Evolutionary conservation across 2,888 invertebrate genomes (phyloP).

Genomic region (Diplolepis rosae): DNA sequence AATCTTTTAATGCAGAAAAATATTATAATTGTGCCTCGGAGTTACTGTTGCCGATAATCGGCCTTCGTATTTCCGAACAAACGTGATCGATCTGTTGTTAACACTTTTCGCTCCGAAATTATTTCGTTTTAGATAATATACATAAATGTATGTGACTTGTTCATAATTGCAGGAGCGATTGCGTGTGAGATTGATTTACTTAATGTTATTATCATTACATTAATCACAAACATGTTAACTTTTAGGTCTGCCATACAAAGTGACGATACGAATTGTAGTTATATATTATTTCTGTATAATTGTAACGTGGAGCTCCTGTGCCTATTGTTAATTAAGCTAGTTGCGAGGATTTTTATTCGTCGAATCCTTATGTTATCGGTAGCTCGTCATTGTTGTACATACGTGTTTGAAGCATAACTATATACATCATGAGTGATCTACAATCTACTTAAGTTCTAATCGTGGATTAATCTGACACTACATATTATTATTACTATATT

Average conservation of each 20-base stretch:
- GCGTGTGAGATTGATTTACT: conserved; percentile 69
- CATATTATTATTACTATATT: conserved; percentile 35
- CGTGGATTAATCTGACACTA: conserved; percentile 46
- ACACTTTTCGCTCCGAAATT: conserved; percentile 58
- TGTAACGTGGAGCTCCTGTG: conserved; percentile 30
- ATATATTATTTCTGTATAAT: conserved; percentile 14
- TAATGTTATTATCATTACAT: conserved; percentile 61
- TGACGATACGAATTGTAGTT: conserved; percentile 29
- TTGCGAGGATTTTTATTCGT: conserved; percentile 10
- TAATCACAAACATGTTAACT: conserved; percentile 44
- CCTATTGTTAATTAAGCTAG: conserved; percentile 35
- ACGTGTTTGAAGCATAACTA: conserved; percentile 57
- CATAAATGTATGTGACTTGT: conserved; percentile 52
- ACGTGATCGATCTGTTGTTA: conserved; percentile 56
- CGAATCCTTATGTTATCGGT: conserved; percentile 36
- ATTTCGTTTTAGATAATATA: conserved; percentile 59
- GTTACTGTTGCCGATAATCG: conserved; percentile 38
- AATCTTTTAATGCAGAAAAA: neutral
- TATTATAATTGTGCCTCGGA: conserved; percentile 40
- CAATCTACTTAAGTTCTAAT: conserved; percentile 68
- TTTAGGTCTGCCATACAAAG: conserved; percentile 36
- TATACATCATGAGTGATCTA: conserved; percentile 64
- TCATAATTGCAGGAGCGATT: conserved; percentile 58
- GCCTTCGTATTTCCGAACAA: conserved; percentile 42
- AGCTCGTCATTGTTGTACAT: conserved; percentile 58